Evolutionary conservation across 2,113 vertebrate species (phyloP).

Genomic region (Brachyistius frenatus): DNA sequence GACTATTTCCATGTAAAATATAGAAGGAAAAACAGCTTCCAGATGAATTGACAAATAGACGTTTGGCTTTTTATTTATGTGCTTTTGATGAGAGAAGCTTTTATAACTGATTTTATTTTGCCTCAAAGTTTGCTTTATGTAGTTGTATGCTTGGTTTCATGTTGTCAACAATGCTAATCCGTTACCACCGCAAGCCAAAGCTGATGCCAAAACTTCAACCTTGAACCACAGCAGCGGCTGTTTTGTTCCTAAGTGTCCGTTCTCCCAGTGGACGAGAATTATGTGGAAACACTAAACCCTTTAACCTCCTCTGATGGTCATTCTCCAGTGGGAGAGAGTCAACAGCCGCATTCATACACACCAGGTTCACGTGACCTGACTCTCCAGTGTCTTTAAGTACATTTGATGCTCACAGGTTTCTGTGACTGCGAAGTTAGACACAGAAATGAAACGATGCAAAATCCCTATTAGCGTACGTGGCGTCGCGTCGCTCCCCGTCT

Average conservation of each 20-base stretch:
- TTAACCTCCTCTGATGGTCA: conserved; percentile 65
- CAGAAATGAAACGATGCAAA: background rate
- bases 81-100: background rate
- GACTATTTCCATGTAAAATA: no score
- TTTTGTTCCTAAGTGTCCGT: conserved; percentile 49
- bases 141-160: background rate
- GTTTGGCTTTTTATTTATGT: background rate
- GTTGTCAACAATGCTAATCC: conserved; percentile 6
- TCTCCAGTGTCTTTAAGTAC: conserved; percentile 38
- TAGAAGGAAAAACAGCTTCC: background rate
- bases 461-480: background rate
- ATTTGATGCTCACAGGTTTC: conserved; percentile 9
- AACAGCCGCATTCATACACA: conserved; percentile 53
- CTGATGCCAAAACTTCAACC: conserved; percentile 39
- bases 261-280: conserved; percentile 64
- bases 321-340: conserved; percentile 70
- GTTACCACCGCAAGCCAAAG: conserved; percentile 12
- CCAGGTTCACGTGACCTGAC: conserved; percentile 22
- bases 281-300: conserved; percentile 67
- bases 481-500: conserved; percentile 7
- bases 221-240: conserved; percentile 49
- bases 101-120: no score
- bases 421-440: background rate
- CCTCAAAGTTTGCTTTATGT: background rate
- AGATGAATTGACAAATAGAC: background rate